Base-by-base conservation (phyloP, 1,140 invertebrate species). In the Andrena cerasifolii region DNA sequence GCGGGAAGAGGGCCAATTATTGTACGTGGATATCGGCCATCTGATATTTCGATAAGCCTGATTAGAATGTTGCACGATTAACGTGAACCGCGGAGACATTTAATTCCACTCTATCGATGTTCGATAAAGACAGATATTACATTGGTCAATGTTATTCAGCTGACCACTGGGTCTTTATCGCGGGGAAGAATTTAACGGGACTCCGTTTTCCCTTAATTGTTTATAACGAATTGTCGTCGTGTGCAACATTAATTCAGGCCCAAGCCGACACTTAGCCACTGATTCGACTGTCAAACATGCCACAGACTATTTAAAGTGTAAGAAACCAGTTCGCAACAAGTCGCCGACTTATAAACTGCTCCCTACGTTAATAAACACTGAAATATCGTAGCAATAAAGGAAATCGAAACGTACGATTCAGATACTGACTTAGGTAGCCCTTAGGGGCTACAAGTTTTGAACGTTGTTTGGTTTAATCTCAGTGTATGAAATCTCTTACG, bases 31-130 rank as follows among this genome's bases (percentile, higher is more conserved):
- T 89, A 87, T 87, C 81, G 76, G 62, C 40, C 67, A 68, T 78
- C 68, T 78, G 86, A 88, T 88, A 86, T 88, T 82, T 82, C 73
- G 85, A 87, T 86, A 86, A 81, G 66, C 56, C 62, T 51, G 82
- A 83, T 85, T 85, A 86, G 78, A 83, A 85, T 83, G 71, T 62
- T 81, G 54, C 78, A 80, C 70, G 78, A 83, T 85, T 85, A 85
- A 76, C 66, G 31, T 62, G 36, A 47, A 65, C 65, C 49, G 36
- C 47, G 72, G 28, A 65, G 71, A 80, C 58, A 73, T 84, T 85
- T 84, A 80, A 84, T 84, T 80, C 68, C 54, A 58, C 58, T 67
- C 54, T 62, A 74, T 51, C 45, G 68, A 74, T 82, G 71, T 51
- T 24, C 59, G 58, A 66, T 77, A 74, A 75, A 83, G 71, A 79